phyloP scores from a whole-genome alignment of 1,140 invertebrate genomes.

The Manduca sexta region DNA sequence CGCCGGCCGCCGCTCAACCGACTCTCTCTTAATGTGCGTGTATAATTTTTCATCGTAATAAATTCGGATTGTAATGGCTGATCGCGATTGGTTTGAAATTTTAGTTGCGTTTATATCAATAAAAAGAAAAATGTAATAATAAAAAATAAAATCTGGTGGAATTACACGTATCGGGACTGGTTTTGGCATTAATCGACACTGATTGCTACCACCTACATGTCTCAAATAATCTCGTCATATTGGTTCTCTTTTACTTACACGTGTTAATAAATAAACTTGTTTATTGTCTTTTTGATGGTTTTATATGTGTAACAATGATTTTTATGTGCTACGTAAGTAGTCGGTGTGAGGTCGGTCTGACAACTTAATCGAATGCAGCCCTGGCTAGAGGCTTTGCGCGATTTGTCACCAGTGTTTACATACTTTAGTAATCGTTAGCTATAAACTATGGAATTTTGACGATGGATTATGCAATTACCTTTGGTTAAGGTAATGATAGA shows the following conservation, averaged over 20 bases:
- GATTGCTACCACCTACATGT: conserved; percentile 53
- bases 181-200: conserved; percentile 36
- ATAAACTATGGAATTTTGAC: not conserved
- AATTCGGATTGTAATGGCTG: conserved; percentile 65
- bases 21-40: conserved; percentile 59
- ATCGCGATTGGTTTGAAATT: conserved; percentile 60
- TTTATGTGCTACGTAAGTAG: conserved; percentile 10
- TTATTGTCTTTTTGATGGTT: conserved; percentile 39
- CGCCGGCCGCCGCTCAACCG: conserved; percentile 12
- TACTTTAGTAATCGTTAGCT: not conserved
- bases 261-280: conserved; percentile 45
- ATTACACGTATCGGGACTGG: conserved; percentile 32
- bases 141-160: conserved; percentile 42
- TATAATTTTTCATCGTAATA: conserved; percentile 70
- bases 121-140: conserved; percentile 56
- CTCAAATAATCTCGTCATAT: conserved; percentile 31
- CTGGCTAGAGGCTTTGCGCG: not conserved
- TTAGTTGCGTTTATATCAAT: conserved; percentile 57
- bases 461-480: not conserved
- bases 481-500: no score
- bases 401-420: not conserved
- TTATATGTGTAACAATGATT: conserved; percentile 33
- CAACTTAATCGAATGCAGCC: conserved; percentile 4
- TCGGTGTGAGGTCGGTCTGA: not conserved
- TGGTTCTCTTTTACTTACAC: conserved; percentile 41